Conservation (phyloP, 2,113 vertebrate species). For the Ptilorrhoa leucosticta region DNA sequence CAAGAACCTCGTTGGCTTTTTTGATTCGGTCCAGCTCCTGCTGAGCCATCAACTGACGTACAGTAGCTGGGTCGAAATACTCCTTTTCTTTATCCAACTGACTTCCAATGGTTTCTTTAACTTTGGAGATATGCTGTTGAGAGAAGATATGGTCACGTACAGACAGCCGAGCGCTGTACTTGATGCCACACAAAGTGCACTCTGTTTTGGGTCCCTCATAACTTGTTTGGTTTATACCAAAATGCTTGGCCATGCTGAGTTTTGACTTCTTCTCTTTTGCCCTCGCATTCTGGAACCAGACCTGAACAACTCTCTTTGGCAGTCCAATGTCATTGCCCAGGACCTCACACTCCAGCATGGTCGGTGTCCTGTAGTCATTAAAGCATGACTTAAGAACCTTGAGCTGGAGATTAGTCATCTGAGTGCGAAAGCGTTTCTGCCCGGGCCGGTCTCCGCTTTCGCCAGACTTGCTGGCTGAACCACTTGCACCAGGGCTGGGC, state of each 20-base stretch:
- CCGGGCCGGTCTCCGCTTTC: slow-evolving; percentile 93
- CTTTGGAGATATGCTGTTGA: slow-evolving; percentile 97
- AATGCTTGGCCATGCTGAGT: slow-evolving; percentile 99
- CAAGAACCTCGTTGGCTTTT: slow-evolving; percentile 98
- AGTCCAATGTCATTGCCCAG: slow-evolving; percentile 99
- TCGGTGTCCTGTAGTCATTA: slow-evolving; percentile 97
- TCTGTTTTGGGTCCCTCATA: slow-evolving; percentile 98
- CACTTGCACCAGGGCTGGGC: slow-evolving; percentile 89
- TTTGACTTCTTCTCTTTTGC: slow-evolving; percentile 99
- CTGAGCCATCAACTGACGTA: slow-evolving; percentile 98
- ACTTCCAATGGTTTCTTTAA: slow-evolving; percentile 98
- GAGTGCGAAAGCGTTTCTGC: slow-evolving; percentile 98
- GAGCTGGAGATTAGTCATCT: slow-evolving; percentile 98
- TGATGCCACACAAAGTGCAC: slow-evolving; percentile 98
- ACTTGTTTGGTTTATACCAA: slow-evolving; percentile 97
- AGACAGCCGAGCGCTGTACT: slow-evolving; percentile 97
- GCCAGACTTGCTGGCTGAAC: slow-evolving; percentile 86
- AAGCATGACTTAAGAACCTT: slow-evolving; percentile 98
- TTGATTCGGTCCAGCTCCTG: slow-evolving; percentile 99
- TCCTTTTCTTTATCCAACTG: slow-evolving; percentile 99
- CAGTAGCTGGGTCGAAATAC: slow-evolving; percentile 98
- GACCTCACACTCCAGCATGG: slow-evolving; percentile 99
- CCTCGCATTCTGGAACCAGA: slow-evolving; percentile 99
- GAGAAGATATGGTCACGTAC: slow-evolving; percentile 99
- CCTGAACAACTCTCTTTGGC: slow-evolving; percentile 99